Conservation (phyloP, 92 coral and sea anemone species). For the Bergia puertoricense region DNA sequence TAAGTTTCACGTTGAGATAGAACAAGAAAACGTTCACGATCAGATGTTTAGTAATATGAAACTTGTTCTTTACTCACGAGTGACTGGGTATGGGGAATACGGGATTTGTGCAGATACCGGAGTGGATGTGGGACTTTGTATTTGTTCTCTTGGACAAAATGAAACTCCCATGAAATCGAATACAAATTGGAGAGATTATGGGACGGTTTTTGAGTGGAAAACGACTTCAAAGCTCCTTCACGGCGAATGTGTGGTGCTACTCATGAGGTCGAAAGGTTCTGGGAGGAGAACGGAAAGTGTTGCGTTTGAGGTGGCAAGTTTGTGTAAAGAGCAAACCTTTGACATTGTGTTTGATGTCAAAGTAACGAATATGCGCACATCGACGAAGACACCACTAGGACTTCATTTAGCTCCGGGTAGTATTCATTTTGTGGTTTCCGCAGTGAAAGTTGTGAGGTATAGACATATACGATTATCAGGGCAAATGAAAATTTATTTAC, state of each 20-base stretch:
- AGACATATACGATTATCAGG: not conserved
- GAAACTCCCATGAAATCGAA: constrained; percentile 3
- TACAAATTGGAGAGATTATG: not conserved
- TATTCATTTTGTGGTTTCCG: not conserved
- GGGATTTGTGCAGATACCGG: constrained; percentile 31
- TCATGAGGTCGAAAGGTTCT: constrained; percentile 15
- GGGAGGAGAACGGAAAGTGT: not conserved
- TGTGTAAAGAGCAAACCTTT: not conserved
- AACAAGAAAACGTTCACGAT: not conserved
- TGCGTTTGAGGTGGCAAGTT: constrained; percentile 11
- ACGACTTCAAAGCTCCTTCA: not conserved
- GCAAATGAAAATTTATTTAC: not conserved
- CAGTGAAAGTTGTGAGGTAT: constrained; percentile 13
- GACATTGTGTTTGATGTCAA: constrained; percentile 1
- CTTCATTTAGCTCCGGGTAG: constrained; percentile 3
- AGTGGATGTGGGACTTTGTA: constrained; percentile 30
- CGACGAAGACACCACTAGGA: not conserved
- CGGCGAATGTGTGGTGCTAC: constrained; percentile 1
- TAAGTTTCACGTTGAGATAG: constrained; percentile 9
- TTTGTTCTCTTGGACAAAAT: constrained; percentile 18
- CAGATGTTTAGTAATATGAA: constrained; percentile 7
- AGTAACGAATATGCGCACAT: not conserved
- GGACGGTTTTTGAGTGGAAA: constrained; percentile 4
- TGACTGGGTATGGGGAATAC: constrained; percentile 42
- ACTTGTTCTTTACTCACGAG: constrained; percentile 22